These are phyloP conservation scores for Cydia strobilella DNA, from an alignment of 1,140 invertebrate species.

Conservation along the genomic window DNA sequence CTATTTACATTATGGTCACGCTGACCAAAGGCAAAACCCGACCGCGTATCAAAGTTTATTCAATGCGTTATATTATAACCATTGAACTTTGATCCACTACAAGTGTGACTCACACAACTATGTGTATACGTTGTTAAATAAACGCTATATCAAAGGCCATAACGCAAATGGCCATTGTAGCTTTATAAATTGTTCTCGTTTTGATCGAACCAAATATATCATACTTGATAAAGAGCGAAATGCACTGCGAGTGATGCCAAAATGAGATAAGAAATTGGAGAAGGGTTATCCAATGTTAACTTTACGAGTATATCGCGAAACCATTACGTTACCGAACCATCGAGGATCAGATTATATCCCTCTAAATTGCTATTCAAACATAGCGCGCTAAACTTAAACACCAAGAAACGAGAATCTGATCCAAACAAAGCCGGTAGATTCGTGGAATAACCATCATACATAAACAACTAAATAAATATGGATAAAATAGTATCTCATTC, in stretches of 20 bases:
- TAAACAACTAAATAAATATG: not conserved
- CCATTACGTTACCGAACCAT: not conserved
- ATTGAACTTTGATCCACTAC: not conserved
- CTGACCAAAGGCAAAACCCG: not conserved
- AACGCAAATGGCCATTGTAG: no score
- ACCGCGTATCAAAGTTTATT: not conserved
- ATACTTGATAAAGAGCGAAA: no score
- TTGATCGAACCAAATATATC: no score
- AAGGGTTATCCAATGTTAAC: not conserved
- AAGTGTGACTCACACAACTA: not conserved
- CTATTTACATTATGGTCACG: not conserved
- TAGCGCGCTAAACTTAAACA: not conserved
- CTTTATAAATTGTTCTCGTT: no score
- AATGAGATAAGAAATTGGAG: not conserved
- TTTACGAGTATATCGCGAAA: not conserved
- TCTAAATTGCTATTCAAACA: conserved; percentile 13
- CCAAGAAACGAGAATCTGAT: not conserved
- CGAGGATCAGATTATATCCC: not conserved
- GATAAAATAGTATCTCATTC: not conserved
- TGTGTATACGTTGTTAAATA: no score
- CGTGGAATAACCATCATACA: not conserved
- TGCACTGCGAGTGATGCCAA: no score
- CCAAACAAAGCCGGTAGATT: conserved; percentile 8
- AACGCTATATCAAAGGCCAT: no score
- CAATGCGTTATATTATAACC: not conserved